A percentile compares a stretch with the other conserved stretches of the same genome.
Evolutionary conservation across 2,888 invertebrate species (phyloP).

Genomic region (Plemyria rubiginata): DNA sequence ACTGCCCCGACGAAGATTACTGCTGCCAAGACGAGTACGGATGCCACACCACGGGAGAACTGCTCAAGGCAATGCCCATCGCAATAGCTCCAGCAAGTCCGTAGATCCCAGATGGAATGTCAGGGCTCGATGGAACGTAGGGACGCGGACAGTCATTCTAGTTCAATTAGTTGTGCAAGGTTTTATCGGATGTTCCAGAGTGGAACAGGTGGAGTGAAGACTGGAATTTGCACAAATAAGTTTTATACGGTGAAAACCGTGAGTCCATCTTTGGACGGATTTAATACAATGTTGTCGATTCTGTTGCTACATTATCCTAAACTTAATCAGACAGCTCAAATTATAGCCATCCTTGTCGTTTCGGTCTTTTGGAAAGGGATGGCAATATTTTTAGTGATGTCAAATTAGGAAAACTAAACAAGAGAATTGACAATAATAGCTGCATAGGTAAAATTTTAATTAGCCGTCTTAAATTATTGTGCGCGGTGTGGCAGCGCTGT

Average conservation of each 20-base stretch:
- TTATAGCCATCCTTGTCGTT: too few relatives aligned
- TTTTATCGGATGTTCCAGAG: not conserved
- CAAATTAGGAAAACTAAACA: too few relatives aligned
- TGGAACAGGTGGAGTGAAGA: not conserved
- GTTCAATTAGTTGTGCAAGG: not conserved
- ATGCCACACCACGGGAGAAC: constrained; percentile 11
- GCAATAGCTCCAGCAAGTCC: not conserved
- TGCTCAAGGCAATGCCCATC: not conserved
- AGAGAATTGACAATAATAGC: too few relatives aligned
- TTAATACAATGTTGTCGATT: not conserved
- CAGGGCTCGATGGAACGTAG: not conserved
- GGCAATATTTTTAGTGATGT: too few relatives aligned
- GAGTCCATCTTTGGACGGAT: not conserved
- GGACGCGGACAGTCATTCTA: not conserved
- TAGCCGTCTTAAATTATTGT: not conserved
- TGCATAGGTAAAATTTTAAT: not conserved
- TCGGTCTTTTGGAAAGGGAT: too few relatives aligned
- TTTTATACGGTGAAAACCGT: not conserved
- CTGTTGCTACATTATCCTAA: too few relatives aligned
- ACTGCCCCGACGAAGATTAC: constrained; percentile 23
- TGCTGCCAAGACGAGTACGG: constrained; percentile 28
- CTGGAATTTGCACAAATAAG: not conserved
- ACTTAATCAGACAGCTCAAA: too few relatives aligned
- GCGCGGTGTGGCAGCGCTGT: not conserved
- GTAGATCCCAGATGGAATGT: not conserved